Evolutionary conservation across 2,888 invertebrate genomes (phyloP), one percentile per base, ranked within the genome.

Genomic region (Parapristionchus giblindavisi): DNA sequence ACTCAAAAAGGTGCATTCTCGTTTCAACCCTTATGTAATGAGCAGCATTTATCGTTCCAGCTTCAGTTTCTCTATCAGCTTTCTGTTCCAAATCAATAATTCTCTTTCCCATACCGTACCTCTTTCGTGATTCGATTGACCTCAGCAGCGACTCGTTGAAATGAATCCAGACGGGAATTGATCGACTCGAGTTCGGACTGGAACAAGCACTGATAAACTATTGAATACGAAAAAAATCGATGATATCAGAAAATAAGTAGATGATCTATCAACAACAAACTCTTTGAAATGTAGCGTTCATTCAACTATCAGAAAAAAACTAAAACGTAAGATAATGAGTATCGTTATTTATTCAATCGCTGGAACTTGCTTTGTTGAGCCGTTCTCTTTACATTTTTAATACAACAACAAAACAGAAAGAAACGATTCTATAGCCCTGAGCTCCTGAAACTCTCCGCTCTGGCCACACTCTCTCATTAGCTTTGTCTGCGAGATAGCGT

Each of bases 121-220:
- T 43, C 40, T 43, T 43, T 65, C 43, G 63, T 65, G 2, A 65
- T 43, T 27, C 63, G 34, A 43, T 65, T 65, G 36, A 65, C 43
- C 29, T 65, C 63, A 1, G 43, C 43, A 0, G 43, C 40, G 1
- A 32, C 63, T 29, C 43, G 40, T 43, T 65, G 63, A 3, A 43
- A 40, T 32, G 40, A 27, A 17, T 65, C 63, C 27, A 65, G 29
- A 36, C 40, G 43, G 3, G 14, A 1, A 24, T 65, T 65, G 43
- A 65, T 24, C 63, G 43, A 6, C 8, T 65, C 63, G 43, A 65
- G 43, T 14, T 65, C 63, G 3, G 24, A 3, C 63, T 65, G 40
- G 3, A 60, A 56, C 32, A 11, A 3, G 3, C 32, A 56, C 8
- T 8, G 43, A 14, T 43, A n/a, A n/a, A n/a, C n/a, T n/a, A n/a